Evolutionary conservation across 2,113 vertebrate genomes (phyloP).

Genomic region (Craseonycteris thonglongyai): DNA sequence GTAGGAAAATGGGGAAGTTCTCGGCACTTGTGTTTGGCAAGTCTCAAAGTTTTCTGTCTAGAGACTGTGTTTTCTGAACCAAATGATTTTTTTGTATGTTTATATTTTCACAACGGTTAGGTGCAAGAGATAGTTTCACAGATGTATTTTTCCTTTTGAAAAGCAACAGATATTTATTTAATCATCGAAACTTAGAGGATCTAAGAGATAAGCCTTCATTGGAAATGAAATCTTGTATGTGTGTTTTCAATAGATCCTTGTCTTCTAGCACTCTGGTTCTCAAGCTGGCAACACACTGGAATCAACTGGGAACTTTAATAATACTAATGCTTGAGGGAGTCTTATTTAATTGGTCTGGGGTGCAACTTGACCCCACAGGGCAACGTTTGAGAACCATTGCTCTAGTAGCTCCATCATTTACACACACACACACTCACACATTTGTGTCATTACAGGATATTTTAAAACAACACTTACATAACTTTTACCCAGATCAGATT

Average conservation of each 20-base stretch:
- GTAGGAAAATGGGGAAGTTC: background rate
- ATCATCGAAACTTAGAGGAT: conserved; percentile 8
- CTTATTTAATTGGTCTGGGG: background rate
- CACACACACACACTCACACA: background rate
- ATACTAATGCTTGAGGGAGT: background rate
- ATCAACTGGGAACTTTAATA: conserved; percentile 17
- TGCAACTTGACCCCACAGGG: background rate
- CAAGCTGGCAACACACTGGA: background rate
- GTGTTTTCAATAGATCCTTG: background rate
- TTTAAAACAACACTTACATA: background rate
- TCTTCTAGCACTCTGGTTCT: background rate
- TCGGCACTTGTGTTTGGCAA: background rate
- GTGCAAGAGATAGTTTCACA: conserved; percentile 18
- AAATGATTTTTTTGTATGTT: background rate
- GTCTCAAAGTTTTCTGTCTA: background rate
- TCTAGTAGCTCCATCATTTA: background rate
- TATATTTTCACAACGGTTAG: background rate
- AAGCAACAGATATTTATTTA: conserved; percentile 43
- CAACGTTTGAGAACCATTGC: background rate
- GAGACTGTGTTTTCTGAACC: background rate
- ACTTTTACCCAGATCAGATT: background rate
- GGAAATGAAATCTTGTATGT: background rate
- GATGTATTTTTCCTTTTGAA: background rate
- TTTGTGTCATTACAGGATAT: background rate
- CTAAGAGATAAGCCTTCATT: background rate